These are phyloP conservation scores for Podargus strigoides DNA, from an alignment of 2,797 vertebrate genomes.

Conservation along the genomic window DNA sequence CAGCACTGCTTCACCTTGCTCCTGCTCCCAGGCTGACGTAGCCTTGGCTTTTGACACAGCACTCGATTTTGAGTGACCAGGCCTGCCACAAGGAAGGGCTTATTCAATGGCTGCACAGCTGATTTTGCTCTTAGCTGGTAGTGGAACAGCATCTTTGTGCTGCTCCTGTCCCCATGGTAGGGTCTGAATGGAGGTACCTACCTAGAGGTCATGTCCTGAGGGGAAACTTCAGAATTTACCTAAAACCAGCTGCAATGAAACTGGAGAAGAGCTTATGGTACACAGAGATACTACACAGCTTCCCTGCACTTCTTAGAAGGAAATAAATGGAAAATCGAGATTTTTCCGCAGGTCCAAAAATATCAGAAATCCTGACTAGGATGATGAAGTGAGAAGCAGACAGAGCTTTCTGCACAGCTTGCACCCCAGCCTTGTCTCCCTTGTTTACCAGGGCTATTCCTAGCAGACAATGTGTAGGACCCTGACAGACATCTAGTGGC, in stretches of 20 bases:
- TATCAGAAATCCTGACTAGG: background rate
- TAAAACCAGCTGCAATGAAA: background rate
- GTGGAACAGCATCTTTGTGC: background rate
- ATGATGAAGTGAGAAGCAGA: background rate
- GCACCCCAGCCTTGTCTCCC: background rate
- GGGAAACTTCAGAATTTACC: background rate
- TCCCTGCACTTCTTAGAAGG: background rate
- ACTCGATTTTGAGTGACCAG: background rate
- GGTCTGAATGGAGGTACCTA: background rate
- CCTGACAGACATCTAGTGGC: constrained; percentile 45
- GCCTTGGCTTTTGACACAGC: background rate
- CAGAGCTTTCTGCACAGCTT: background rate
- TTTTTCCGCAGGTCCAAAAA: background rate
- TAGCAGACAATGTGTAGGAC: background rate
- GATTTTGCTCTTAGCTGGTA: background rate
- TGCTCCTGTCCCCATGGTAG: background rate
- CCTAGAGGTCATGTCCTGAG: background rate
- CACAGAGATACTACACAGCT: no score
- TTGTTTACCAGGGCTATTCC: background rate
- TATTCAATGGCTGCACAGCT: background rate
- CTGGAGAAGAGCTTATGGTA: background rate
- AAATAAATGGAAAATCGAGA: background rate
- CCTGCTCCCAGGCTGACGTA: background rate
- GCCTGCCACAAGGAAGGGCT: background rate
- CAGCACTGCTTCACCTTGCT: background rate